A percentile compares a stretch with the other conserved stretches of the same genome.
Evolutionary conservation across 2,797 vertebrate genomes (phyloP).

Genomic region (Sebastes trivittatus): DNA sequence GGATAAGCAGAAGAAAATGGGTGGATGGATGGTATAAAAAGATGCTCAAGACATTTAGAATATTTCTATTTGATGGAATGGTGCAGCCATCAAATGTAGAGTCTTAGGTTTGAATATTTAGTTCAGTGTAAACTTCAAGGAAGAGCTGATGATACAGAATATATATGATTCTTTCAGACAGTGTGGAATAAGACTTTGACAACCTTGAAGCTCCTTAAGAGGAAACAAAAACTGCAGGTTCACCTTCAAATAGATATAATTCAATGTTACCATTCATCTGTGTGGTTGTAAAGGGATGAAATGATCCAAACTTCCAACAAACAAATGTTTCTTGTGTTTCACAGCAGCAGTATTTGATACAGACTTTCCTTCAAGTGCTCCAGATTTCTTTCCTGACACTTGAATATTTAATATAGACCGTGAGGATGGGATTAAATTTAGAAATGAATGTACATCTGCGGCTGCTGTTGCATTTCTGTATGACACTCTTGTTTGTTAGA

Average conservation of each 20-base stretch:
- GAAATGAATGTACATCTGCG: neutral
- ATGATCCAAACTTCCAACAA: neutral
- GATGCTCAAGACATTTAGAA: neutral
- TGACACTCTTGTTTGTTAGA: neutral
- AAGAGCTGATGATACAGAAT: neutral
- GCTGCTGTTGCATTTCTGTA: constrained; percentile 1
- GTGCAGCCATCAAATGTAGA: neutral
- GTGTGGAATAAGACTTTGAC: neutral
- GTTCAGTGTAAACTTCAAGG: neutral
- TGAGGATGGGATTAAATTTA: constrained; percentile 2
- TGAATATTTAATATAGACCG: constrained; percentile 22
- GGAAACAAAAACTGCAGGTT: neutral
- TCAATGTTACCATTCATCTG: neutral
- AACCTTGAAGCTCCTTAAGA: too few relatives aligned
- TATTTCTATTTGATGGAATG: neutral
- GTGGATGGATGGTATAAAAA: too few relatives aligned
- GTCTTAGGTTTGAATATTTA: neutral
- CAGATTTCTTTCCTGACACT: constrained; percentile 15
- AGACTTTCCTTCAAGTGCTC: neutral
- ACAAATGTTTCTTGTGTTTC: neutral
- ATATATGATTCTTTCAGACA: neutral
- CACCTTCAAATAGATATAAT: neutral
- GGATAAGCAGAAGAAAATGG: too few relatives aligned
- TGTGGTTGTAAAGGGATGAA: neutral
- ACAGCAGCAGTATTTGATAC: neutral